Percentiles rank a stretch among this genome's conserved stretches.
These are phyloP conservation scores for Pimpla rufipes DNA, from an alignment of 2,888 invertebrate species.

Conservation along the genomic window DNA sequence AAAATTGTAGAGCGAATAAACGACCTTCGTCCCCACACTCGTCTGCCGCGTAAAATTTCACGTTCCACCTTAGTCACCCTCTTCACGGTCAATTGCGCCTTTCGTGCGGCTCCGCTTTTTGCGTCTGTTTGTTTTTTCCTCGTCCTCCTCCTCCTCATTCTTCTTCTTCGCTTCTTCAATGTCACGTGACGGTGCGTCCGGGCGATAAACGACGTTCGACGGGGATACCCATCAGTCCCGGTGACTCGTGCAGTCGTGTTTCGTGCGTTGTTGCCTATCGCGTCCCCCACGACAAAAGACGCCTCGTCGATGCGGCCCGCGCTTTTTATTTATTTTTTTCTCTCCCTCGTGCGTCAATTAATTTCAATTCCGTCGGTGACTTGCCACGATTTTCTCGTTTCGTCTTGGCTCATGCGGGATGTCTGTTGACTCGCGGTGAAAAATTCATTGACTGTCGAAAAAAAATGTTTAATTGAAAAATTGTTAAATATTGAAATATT, in stretches of 20 bases:
- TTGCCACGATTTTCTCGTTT: not conserved
- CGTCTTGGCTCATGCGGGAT: not conserved
- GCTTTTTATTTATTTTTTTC: not conserved
- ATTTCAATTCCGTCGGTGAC: constrained; percentile 43
- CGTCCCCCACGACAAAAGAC: constrained; percentile 7
- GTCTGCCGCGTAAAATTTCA: constrained; percentile 19
- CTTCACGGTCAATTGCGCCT: constrained; percentile 41
- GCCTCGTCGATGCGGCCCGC: constrained; percentile 18
- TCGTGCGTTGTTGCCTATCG: constrained; percentile 3
- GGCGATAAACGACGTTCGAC: constrained; percentile 28
- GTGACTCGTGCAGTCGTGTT: constrained; percentile 28
- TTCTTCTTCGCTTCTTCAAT: not conserved
- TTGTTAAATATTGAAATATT: too few species aligned
- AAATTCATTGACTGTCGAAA: too few species aligned
- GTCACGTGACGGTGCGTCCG: constrained; percentile 28
- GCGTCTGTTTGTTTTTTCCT: too few species aligned
- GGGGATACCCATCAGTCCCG: constrained; percentile 31
- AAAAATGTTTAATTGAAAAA: too few species aligned
- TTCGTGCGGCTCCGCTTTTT: constrained; percentile 11
- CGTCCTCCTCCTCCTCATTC: too few species aligned
- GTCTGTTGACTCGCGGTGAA: not conserved
- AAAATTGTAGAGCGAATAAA: constrained; percentile 39
- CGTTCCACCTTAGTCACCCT: constrained; percentile 36
- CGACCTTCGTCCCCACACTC: constrained; percentile 39
- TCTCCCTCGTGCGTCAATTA: constrained; percentile 38